phyloP scores from a whole-genome alignment of 1,140 invertebrate species.

The Schmidtea mediterranea region DNA sequence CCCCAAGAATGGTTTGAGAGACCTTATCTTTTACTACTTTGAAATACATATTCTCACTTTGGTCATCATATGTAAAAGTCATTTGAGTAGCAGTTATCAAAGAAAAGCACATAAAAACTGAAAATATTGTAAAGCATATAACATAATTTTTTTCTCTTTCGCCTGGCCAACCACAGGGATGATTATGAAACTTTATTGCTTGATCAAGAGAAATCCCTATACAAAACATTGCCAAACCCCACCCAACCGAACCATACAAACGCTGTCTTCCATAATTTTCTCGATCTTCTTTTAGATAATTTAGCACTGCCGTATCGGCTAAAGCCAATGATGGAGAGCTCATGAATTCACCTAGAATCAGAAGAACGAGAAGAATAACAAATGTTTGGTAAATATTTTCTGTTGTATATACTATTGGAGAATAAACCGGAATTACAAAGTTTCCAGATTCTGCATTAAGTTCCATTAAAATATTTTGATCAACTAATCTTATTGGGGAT shows the following conservation, averaged over 20 bases:
- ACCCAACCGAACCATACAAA: conserved; percentile 90
- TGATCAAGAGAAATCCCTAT: conserved; percentile 78
- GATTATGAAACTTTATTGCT: conserved; percentile 51
- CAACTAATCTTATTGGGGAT: not conserved
- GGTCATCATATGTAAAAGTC: conserved; percentile 9
- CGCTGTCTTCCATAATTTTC: conserved; percentile 69
- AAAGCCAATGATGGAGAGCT: conserved; percentile 78
- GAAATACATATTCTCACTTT: not conserved
- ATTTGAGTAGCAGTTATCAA: conserved; percentile 65
- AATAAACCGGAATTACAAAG: conserved; percentile 68
- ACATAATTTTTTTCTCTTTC: conserved; percentile 61
- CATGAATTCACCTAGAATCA: conserved; percentile 86
- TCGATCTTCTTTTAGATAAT: conserved; percentile 56
- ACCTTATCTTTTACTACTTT: conserved; percentile 4
- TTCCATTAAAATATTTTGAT: not conserved
- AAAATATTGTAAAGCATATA: conserved; percentile 88
- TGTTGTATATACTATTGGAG: conserved; percentile 56
- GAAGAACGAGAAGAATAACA: conserved; percentile 55
- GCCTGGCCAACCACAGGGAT: conserved; percentile 44
- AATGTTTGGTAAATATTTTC: conserved; percentile 82
- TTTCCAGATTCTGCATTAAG: conserved; percentile 35
- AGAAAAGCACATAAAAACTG: conserved; percentile 76
- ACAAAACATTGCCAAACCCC: conserved; percentile 92
- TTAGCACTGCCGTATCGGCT: conserved; percentile 47
- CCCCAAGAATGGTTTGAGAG: not conserved